A percentile compares a stretch with the other conserved stretches of the same genome.
These are phyloP conservation scores for Noctua pronuba DNA, from an alignment of 2,888 invertebrate genomes.

Conservation along the genomic window DNA sequence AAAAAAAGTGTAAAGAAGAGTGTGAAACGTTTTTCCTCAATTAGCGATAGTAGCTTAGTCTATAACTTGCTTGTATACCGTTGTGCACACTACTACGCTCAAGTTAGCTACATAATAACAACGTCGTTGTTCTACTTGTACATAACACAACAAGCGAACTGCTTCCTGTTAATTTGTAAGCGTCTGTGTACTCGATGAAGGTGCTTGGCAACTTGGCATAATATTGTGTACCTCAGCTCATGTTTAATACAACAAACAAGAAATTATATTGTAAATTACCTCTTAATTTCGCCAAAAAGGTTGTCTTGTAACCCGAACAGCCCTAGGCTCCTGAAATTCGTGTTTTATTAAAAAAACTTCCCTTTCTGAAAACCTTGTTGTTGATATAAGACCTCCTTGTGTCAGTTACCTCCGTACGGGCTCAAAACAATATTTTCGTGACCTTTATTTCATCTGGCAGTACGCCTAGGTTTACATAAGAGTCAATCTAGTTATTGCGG, in stretches of 20 bases:
- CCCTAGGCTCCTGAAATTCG: conserved; percentile 7
- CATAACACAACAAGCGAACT: conserved; percentile 42
- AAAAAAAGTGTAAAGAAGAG: not conserved
- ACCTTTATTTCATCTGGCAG: conserved; percentile 51
- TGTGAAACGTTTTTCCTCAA: not conserved
- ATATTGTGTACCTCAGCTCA: conserved; percentile 33
- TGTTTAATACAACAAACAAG: conserved; percentile 29
- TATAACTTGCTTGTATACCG: conserved; percentile 1
- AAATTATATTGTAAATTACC: conserved; percentile 3
- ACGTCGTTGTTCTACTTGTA: conserved; percentile 23
- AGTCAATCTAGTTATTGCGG: conserved; percentile 46
- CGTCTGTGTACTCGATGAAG: conserved; percentile 34
- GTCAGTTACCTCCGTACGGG: conserved; percentile 27
- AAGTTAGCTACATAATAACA: conserved; percentile 38
- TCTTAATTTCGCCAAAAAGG: conserved; percentile 19
- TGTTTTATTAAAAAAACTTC: conserved; percentile 33
- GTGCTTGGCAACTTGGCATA: conserved; percentile 42
- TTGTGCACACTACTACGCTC: not conserved
- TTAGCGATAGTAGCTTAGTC: not conserved
- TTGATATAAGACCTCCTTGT: conserved; percentile 28
- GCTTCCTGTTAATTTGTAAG: conserved; percentile 45
- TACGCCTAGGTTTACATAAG: conserved; percentile 50
- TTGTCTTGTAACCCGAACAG: conserved; percentile 9
- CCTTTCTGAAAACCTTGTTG: conserved; percentile 29
- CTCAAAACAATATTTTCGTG: conserved; percentile 60